Conservation (phyloP, 1,140 invertebrate genomes). For the Samia ricini region DNA sequence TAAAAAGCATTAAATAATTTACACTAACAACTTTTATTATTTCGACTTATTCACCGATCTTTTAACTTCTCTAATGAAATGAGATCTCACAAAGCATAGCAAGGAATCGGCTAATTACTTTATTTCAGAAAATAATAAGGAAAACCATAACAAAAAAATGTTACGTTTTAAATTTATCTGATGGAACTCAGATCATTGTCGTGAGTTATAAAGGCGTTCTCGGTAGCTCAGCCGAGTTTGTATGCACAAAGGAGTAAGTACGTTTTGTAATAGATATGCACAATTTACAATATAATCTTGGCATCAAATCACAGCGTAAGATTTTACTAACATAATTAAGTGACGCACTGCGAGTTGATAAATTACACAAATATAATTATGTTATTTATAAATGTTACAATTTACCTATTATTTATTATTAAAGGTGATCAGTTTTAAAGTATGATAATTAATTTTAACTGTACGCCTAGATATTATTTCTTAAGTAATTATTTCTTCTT, state of each 20-base stretch:
- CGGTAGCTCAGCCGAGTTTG: constrained; percentile 52
- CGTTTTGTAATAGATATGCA: constrained; percentile 23
- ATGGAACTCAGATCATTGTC: constrained; percentile 58
- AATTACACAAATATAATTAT: too few relatives aligned
- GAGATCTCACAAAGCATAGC: background rate
- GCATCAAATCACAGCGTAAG: background rate
- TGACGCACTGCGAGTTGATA: background rate
- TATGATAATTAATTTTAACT: too few relatives aligned
- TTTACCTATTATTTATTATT: too few relatives aligned
- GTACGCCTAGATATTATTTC: too few relatives aligned
- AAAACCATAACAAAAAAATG: background rate
- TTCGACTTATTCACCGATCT: background rate
- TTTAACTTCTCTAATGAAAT: background rate
- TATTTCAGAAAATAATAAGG: background rate
- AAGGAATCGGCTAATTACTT: background rate
- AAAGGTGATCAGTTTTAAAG: too few relatives aligned
- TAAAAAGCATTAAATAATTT: too few relatives aligned
- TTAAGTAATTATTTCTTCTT: too few relatives aligned
- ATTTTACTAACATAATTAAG: background rate
- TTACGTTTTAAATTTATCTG: constrained; percentile 36
- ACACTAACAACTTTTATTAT: too few relatives aligned
- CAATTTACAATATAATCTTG: constrained; percentile 43
- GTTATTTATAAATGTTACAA: too few relatives aligned
- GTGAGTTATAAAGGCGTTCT: constrained; percentile 43
- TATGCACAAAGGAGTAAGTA: constrained; percentile 31